phyloP scores from a whole-genome alignment of 2,888 invertebrate genomes.

The Drosophila buzzatii region DNA sequence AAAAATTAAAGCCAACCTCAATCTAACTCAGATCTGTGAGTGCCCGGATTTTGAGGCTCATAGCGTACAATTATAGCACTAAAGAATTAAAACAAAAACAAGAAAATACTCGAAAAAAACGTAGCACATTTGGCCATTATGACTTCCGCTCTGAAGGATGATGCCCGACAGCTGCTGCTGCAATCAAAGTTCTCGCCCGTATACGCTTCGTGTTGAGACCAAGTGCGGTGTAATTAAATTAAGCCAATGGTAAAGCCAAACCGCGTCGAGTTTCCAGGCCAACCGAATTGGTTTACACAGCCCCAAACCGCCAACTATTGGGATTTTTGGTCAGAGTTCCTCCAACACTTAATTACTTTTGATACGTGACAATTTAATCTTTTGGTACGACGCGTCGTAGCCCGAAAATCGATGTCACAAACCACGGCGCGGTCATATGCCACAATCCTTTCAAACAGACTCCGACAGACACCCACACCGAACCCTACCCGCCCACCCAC shows the following conservation, averaged over 20 bases:
- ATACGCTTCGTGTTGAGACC: constrained; percentile 33
- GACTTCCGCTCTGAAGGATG: constrained; percentile 25
- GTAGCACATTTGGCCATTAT: constrained; percentile 34
- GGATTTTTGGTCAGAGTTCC: constrained; percentile 42
- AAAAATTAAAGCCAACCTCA: constrained; percentile 29
- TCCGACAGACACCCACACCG: background rate
- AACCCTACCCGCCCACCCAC: background rate
- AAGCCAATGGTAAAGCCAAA: constrained; percentile 57
- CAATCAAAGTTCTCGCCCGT: constrained; percentile 37
- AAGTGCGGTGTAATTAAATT: constrained; percentile 61
- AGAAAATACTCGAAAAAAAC: constrained; percentile 2
- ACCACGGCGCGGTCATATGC: constrained; percentile 28
- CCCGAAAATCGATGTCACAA: constrained; percentile 45
- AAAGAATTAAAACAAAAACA: constrained; percentile 8
- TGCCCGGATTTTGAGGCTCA: constrained; percentile 38
- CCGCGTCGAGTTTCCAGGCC: constrained; percentile 36
- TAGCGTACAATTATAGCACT: constrained; percentile 44
- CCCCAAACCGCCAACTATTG: constrained; percentile 19
- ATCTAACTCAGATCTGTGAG: constrained; percentile 24
- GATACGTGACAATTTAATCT: constrained; percentile 72
- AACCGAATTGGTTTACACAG: constrained; percentile 52
- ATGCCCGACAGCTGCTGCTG: constrained; percentile 28
- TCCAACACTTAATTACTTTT: constrained; percentile 68
- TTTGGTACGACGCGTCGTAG: constrained; percentile 37
- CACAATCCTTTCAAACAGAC: constrained; percentile 3